Evolutionary conservation across 2,797 vertebrate species (phyloP).

Genomic region (Emys orbicularis): DNA sequence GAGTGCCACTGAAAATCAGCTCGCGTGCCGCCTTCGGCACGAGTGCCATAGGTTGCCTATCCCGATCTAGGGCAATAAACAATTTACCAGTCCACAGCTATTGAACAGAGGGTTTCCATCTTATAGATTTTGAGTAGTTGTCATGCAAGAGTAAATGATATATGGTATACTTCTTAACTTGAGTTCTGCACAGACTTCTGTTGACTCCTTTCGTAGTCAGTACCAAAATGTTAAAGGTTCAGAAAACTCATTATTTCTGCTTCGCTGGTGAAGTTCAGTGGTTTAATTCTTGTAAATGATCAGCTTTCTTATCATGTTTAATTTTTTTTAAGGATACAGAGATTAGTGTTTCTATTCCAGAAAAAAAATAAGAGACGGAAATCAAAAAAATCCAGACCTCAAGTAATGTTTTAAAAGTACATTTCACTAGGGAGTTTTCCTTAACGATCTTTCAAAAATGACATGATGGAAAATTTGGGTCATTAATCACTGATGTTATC

Average conservation of each 20-base stretch:
- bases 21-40: no score
- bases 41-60: no score
- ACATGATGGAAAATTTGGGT: slow-evolving; percentile 44
- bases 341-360: not conserved
- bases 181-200: not conserved
- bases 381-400: slow-evolving; percentile 55
- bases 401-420: slow-evolving; percentile 46
- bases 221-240: not conserved
- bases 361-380: slow-evolving; percentile 10
- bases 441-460: slow-evolving; percentile 56
- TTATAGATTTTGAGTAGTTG: not conserved
- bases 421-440: slow-evolving; percentile 52
- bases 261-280: not conserved
- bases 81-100: slow-evolving; percentile 31
- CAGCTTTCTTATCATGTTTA: not conserved
- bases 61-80: slow-evolving; percentile 12
- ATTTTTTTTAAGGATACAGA: slow-evolving; percentile 48
- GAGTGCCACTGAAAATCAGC: no score
- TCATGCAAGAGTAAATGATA: not conserved
- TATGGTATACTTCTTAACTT: not conserved
- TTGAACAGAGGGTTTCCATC: slow-evolving; percentile 14
- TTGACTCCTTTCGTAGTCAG: not conserved
- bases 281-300: not conserved
- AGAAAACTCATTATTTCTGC: not conserved
- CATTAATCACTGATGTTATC: slow-evolving; percentile 54